Conservation (phyloP, 2,113 vertebrate species). For the Mus spicilegus region DNA sequence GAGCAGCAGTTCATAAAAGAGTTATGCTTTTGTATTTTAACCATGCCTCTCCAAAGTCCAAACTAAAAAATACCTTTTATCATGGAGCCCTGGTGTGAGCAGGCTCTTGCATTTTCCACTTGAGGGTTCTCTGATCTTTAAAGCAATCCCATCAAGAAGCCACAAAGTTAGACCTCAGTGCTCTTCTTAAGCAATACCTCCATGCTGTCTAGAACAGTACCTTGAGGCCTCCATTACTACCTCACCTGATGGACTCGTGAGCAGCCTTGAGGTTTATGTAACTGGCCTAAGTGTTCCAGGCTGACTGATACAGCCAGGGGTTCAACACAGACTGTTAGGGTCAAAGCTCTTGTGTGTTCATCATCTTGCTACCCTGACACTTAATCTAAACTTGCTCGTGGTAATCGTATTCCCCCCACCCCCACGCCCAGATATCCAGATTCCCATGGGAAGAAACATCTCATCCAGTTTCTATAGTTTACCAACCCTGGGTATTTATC, state of each 20-base stretch:
- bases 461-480: slow-evolving; percentile 56
- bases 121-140: slow-evolving; percentile 22
- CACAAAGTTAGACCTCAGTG: not conserved
- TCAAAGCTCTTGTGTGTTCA: not conserved
- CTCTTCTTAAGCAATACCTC: not conserved
- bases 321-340: slow-evolving; percentile 29
- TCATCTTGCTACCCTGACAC: not conserved
- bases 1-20: not conserved
- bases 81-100: not conserved
- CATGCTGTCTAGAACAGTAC: not conserved
- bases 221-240: not conserved
- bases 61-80: not conserved
- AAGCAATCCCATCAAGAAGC: not conserved
- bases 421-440: not conserved
- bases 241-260: not conserved
- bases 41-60: not conserved
- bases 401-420: not conserved
- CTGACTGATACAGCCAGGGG: not conserved
- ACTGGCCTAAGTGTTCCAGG: not conserved
- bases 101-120: not conserved
- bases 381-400: slow-evolving; percentile 26
- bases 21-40: not conserved
- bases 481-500: slow-evolving; percentile 53
- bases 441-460: not conserved
- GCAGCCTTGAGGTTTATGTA: not conserved